These are phyloP conservation scores for Heliornis fulica DNA, from an alignment of 2,113 vertebrate genomes.

Conservation along the genomic window DNA sequence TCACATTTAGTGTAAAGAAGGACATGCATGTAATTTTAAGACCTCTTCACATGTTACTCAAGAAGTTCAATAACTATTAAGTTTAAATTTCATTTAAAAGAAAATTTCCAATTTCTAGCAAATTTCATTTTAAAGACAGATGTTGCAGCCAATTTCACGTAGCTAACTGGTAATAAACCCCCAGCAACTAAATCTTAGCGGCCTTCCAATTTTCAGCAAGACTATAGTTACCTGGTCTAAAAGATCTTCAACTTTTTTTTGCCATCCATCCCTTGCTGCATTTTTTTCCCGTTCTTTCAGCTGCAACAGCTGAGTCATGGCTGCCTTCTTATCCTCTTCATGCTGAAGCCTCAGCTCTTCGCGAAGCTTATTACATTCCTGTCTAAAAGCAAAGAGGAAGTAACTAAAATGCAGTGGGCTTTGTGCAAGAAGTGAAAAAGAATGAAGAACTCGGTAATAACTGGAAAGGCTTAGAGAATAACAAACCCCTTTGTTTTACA, in stretches of 20 bases:
- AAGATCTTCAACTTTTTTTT: conserved; percentile 98
- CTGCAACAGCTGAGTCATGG: conserved; percentile 87
- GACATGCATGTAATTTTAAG: neutral
- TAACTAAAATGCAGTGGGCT: neutral
- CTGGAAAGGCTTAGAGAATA: neutral
- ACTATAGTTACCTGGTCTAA: conserved; percentile 87
- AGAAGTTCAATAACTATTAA: neutral
- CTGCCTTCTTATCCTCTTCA: conserved; percentile 88
- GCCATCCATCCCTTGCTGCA: conserved; percentile 91
- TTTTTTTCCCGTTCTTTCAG: conserved; percentile 91
- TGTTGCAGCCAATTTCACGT: neutral
- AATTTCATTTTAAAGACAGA: neutral
- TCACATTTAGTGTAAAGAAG: neutral
- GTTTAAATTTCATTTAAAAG: neutral
- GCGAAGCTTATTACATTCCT: conserved; percentile 94
- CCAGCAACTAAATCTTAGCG: neutral
- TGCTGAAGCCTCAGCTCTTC: conserved; percentile 92
- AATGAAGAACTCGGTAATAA: neutral
- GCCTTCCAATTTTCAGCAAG: neutral
- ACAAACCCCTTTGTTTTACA: neutral
- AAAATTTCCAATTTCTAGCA: too few species aligned
- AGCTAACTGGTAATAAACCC: neutral
- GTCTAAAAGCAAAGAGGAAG: conserved; percentile 75
- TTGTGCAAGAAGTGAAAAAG: neutral
- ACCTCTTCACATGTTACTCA: neutral